Base-by-base conservation (phyloP, 2,113 vertebrate genomes). In the Xenopus laevis region DNA sequence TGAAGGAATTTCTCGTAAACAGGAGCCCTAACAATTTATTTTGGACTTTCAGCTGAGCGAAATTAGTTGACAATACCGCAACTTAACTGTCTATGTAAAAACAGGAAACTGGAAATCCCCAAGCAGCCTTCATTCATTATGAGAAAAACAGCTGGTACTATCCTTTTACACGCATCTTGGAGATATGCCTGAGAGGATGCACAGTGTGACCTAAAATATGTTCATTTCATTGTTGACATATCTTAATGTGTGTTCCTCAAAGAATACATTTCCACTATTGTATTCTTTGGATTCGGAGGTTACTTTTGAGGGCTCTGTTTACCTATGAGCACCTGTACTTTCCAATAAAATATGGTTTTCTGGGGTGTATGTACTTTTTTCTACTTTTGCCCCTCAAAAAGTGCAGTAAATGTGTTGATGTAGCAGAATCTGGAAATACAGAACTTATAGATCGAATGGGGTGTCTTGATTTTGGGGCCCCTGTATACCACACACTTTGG, bases 41-140 rank as follows among this genome's bases (percentile, higher is more conserved):
- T 87, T 88, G 83, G 80, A 82, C 85, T 84, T 73, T 84, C 89
- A 87, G 86, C 88, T 84, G 84, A 84, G 85, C 86, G 88, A 87
- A 91, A 89, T 89, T 87, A 89, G 89, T 83, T 85, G 81, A 82
- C 85, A 83, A 86, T 80, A 83, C 82, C 87, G 83, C 87, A 87
- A 84, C 84, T 86, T 87, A 84, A 83, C 81, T 87, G 85, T 86
- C 87, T 84, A 73, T 90, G 87, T 85, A 87, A 90, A 92, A 92
- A 92, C 90, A 92, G 90, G 91, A 92, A 92, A 83, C 81, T 84
- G 87, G 85, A 86, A 90, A 90, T 91, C 90, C 90, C 90, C 84
- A 89, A 91, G 90, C 87, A 89, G 87, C 86, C 84, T 84, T 89
- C 85, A 86, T 84, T 87, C 84, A 85, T 88, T 87, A 90, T 87